Evolutionary conservation across 2,113 vertebrate species (phyloP), one percentile per base, ranked within the genome.

Genomic region (Microtus pennsylvanicus): DNA sequence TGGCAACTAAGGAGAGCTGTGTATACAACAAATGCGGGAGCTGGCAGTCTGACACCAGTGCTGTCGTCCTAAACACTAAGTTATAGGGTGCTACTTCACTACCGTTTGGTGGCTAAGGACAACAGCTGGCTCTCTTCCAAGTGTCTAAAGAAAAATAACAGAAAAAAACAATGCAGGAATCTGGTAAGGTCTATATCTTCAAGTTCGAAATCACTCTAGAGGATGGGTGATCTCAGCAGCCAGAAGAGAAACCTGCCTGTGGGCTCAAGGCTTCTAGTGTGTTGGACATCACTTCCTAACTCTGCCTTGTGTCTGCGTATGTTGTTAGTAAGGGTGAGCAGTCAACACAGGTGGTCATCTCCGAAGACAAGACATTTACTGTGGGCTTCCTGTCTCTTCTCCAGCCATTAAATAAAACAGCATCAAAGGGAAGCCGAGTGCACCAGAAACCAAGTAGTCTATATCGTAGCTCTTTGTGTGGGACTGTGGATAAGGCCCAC

Each of bases 321-420:
- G 13, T 89, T 89, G 61, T 85, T 95, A 38, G 0, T 63, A 61
- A 85, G 67, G 74, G 63, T 81, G 47, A 83, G 67, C 63, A 94
- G 24, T 24, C 28, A 87, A 35, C 72, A 78, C 65, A 52, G 81
- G 35, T 13, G 47, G 47, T 65, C 50, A 19, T 77, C n/a, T 75
- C n/a, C 70, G 52, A 83, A 75, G 21, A 87, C 3, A 74, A 65
- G 83, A 93, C 88, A 75, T 38, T 58, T 17, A 63, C 2, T 77
- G 55, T 65, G 50, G 26, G 12, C 65, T 55, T 81, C 89, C 55
- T 85, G 52, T 69, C 35, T 85, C 33, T 90, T 80, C 28, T 91
- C n/a, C 91, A 69, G 58, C 77, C 76, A 55, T 78, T 89, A 61
- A 74, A n/a, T 30, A 90, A 92, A 97, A 35, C 35, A 92, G 47